Conservation (phyloP, 1,140 invertebrate species). For the Lysiphlebus fabarum region DNA sequence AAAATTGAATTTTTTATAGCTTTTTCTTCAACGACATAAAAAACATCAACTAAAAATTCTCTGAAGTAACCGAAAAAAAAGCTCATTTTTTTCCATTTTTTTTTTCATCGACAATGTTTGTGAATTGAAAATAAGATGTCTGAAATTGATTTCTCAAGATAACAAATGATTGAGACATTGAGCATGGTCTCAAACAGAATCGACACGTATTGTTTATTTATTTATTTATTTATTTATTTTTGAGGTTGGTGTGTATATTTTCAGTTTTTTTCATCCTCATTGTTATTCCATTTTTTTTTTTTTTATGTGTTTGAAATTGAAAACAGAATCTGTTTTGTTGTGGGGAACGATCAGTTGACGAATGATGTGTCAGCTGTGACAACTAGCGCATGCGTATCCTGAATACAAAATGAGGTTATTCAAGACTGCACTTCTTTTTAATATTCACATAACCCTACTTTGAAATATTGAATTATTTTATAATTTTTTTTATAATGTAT, state of each 20-base stretch:
- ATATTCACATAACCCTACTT: too few relatives aligned
- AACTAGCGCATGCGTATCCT: slow-evolving; percentile 54
- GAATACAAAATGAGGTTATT: slow-evolving; percentile 50
- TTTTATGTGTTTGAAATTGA: slow-evolving; percentile 35
- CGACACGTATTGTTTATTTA: neutral
- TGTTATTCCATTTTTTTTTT: slow-evolving; percentile 30
- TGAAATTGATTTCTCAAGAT: too few relatives aligned
- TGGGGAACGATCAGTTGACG: slow-evolving; percentile 45
- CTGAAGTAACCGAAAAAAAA: too few relatives aligned
- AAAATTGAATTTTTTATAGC: slow-evolving; percentile 1
- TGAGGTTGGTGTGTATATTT: neutral
- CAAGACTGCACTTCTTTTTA: too few relatives aligned
- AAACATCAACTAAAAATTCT: too few relatives aligned
- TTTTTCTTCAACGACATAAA: too few relatives aligned
- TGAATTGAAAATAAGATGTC: too few relatives aligned
- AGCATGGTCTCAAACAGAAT: neutral
- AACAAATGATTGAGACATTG: too few relatives aligned
- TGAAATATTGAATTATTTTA: too few relatives aligned
- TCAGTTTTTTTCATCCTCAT: neutral
- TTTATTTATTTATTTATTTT: neutral
- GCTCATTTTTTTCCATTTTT: too few relatives aligned
- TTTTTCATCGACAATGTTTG: too few relatives aligned
- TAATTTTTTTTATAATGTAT: too few relatives aligned
- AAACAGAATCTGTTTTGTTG: slow-evolving; percentile 20
- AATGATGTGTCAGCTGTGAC: slow-evolving; percentile 56